Conservation (phyloP, 2,888 invertebrate genomes). For the Stratiomys singularior region DNA sequence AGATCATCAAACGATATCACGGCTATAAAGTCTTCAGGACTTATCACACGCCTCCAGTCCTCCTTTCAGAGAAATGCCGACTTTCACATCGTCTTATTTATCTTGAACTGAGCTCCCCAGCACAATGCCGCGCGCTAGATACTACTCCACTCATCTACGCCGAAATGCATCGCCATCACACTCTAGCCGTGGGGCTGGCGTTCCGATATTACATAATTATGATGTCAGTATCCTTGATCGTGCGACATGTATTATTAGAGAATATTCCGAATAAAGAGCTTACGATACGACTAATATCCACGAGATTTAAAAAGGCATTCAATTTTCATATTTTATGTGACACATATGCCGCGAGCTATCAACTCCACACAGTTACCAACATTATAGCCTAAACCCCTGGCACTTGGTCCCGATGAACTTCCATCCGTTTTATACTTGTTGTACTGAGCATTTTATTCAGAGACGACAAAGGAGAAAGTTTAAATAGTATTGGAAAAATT, state of each 20-base stretch:
- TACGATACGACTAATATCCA: background rate
- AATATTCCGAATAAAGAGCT: background rate
- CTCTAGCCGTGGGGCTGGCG: background rate
- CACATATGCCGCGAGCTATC: constrained; percentile 20
- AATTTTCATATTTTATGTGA: constrained; percentile 34
- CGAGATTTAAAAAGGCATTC: background rate
- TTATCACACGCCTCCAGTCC: too few relatives aligned
- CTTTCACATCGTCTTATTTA: too few relatives aligned
- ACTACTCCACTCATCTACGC: too few relatives aligned
- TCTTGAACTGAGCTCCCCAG: too few relatives aligned
- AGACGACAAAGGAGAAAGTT: background rate
- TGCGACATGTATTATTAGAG: constrained; percentile 24
- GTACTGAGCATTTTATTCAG: background rate
- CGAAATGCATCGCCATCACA: too few relatives aligned
- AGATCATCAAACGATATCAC: too few relatives aligned
- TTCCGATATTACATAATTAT: constrained; percentile 17
- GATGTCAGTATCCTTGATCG: constrained; percentile 19
- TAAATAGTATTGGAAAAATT: background rate
- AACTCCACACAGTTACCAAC: background rate
- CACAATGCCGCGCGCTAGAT: too few relatives aligned
- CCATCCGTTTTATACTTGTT: too few relatives aligned
- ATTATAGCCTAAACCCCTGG: background rate
- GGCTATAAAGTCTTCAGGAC: too few relatives aligned
- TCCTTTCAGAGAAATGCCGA: too few relatives aligned
- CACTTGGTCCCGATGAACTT: background rate